Percentiles rank a stretch among this genome's conserved stretches.
Evolutionary conservation across 2,797 vertebrate genomes (phyloP).

Genomic region (Mus minutoides): DNA sequence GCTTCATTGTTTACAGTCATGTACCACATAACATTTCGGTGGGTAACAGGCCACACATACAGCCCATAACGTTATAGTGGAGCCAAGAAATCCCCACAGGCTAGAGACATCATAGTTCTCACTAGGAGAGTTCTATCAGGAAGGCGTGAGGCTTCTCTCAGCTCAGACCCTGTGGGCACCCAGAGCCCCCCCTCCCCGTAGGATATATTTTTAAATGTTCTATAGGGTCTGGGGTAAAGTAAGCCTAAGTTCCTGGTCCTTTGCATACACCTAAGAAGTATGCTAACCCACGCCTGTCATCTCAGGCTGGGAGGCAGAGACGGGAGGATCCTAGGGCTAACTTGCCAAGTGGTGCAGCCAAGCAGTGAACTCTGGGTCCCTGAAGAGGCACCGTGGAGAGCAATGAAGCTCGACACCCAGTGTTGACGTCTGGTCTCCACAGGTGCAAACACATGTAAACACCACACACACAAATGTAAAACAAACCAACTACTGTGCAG

Average conservation of each 20-base stretch:
- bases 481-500: neutral
- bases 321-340: neutral
- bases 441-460: neutral
- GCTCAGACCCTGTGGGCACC: neutral
- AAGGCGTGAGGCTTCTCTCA: neutral
- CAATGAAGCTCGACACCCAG: too few species aligned
- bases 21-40: neutral
- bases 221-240: neutral
- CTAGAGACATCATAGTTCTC: neutral
- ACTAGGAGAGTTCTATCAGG: neutral
- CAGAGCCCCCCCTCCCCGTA: neutral
- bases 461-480: neutral
- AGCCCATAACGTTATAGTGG: neutral
- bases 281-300: neutral
- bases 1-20: neutral
- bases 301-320: neutral
- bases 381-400: neutral
- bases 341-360: neutral
- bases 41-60: neutral
- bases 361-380: neutral
- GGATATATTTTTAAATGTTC: neutral
- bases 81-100: neutral
- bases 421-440: neutral
- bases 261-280: neutral
- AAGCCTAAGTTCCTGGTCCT: neutral